Evolutionary conservation across 2,113 vertebrate species (phyloP).

Genomic region (Phalacrocorax carbo): DNA sequence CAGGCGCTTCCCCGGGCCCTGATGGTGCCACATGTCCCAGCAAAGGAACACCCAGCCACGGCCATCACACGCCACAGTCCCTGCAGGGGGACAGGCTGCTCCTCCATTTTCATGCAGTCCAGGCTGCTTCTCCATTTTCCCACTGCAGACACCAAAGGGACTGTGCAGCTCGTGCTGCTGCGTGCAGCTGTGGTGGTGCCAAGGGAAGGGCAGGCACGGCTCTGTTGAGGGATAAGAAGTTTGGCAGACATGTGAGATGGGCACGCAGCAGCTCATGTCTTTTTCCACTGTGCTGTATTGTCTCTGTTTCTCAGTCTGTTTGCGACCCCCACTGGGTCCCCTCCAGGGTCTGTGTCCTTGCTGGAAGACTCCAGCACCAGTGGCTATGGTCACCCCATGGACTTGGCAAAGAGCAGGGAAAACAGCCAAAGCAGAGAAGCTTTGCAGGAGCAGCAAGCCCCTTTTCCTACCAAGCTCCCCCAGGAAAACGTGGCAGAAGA

Average conservation of each 20-base stretch:
- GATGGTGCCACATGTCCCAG: accelerated
- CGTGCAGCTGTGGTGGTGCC: accelerated
- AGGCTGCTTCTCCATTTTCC: neutral
- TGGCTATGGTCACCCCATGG: neutral
- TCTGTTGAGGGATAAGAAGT: neutral
- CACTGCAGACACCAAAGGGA: neutral
- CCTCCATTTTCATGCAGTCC: neutral
- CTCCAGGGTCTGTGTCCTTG: neutral
- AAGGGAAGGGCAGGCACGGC: neutral
- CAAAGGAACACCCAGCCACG: neutral
- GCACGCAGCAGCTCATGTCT: accelerated
- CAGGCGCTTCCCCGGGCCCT: neutral
- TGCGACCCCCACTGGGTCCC: neutral
- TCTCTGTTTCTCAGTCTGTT: neutral
- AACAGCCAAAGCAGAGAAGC: neutral
- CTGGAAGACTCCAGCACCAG: neutral
- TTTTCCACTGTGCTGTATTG: neutral
- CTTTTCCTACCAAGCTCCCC: neutral
- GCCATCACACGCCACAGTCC: neutral
- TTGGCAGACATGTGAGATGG: neutral
- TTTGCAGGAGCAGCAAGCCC: neutral
- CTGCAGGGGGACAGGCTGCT: neutral
- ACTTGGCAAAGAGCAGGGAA: neutral
- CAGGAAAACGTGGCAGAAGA: accelerated
- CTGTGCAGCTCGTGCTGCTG: neutral